A percentile compares a stretch with the other conserved stretches of the same genome.
Conservation (phyloP, 2,797 vertebrate genomes). For the Ispidina lecontei region DNA sequence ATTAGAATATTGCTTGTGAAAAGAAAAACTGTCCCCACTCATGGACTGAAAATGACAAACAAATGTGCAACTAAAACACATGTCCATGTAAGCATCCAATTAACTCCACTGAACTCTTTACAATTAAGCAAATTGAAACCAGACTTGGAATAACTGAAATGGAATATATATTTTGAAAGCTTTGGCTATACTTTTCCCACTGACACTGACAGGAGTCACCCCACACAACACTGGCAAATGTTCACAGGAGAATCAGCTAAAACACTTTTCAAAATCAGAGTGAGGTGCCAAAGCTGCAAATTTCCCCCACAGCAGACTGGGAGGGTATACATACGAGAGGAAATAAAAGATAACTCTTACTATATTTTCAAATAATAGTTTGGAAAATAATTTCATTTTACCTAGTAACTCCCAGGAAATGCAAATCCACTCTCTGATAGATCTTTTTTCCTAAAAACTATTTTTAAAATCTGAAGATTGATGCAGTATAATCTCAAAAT, state of each 20-base stretch:
- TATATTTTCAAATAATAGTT: not conserved
- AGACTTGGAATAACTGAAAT: not conserved
- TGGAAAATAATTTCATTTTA: not conserved
- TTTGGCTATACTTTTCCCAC: not conserved
- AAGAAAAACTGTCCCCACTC: not conserved
- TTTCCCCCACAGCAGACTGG: not conserved
- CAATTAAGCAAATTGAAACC: slow-evolving; percentile 24
- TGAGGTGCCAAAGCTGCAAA: not conserved
- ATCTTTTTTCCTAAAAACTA: not conserved
- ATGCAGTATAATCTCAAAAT: not conserved
- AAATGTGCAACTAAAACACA: not conserved
- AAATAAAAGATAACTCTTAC: not conserved
- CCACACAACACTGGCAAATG: not conserved
- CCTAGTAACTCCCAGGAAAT: not conserved
- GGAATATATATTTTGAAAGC: slow-evolving; percentile 14
- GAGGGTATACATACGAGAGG: not conserved
- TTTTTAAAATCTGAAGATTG: not conserved
- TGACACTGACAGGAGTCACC: not conserved
- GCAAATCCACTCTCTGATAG: not conserved
- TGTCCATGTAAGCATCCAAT: not conserved
- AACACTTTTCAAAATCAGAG: not conserved
- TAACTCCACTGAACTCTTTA: not conserved
- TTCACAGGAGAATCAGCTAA: not conserved
- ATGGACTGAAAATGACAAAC: not conserved
- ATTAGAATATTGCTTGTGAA: not conserved